These are phyloP conservation scores for Spea multiplicata DNA, from an alignment of 2,113 vertebrate species.

Conservation along the genomic window DNA sequence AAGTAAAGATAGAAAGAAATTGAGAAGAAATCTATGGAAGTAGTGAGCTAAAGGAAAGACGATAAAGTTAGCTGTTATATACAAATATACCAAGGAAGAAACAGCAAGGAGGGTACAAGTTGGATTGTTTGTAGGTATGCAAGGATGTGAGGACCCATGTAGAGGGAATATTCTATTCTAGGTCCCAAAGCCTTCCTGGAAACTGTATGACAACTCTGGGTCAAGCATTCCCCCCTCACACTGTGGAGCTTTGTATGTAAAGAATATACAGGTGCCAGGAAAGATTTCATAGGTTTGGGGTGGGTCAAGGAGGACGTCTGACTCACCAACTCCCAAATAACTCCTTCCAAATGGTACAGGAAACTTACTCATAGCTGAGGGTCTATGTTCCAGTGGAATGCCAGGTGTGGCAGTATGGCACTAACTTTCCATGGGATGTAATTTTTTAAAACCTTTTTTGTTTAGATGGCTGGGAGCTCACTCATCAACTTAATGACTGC, in stretches of 20 bases:
- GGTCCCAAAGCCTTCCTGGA: constrained; percentile 28
- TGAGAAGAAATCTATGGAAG: too few relatives aligned
- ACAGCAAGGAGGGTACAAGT: background rate
- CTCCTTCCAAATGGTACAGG: constrained; percentile 26
- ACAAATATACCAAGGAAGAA: background rate
- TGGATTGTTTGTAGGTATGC: too few relatives aligned
- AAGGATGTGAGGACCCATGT: constrained; percentile 2
- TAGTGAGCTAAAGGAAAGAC: too few relatives aligned
- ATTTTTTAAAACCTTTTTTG: background rate
- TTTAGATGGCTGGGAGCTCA: background rate
- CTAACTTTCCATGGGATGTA: background rate
- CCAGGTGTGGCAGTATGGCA: constrained; percentile 17
- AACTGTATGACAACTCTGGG: constrained; percentile 36
- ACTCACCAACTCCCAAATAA: constrained; percentile 40
- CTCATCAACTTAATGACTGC: background rate
- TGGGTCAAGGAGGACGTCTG: constrained; percentile 40
- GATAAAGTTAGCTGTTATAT: too few relatives aligned
- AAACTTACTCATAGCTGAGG: constrained; percentile 32
- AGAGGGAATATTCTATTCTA: constrained; percentile 15
- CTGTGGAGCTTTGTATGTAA: constrained; percentile 38
- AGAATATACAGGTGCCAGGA: constrained; percentile 40
- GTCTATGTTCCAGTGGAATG: constrained; percentile 12
- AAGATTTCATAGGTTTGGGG: constrained; percentile 38
- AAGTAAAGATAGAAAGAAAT: too few relatives aligned
- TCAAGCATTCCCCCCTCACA: constrained; percentile 21